A percentile compares a stretch with the other conserved stretches of the same genome.
These are phyloP conservation scores for Polydrusus cervinus DNA, from an alignment of 2,888 invertebrate genomes.

Conservation along the genomic window DNA sequence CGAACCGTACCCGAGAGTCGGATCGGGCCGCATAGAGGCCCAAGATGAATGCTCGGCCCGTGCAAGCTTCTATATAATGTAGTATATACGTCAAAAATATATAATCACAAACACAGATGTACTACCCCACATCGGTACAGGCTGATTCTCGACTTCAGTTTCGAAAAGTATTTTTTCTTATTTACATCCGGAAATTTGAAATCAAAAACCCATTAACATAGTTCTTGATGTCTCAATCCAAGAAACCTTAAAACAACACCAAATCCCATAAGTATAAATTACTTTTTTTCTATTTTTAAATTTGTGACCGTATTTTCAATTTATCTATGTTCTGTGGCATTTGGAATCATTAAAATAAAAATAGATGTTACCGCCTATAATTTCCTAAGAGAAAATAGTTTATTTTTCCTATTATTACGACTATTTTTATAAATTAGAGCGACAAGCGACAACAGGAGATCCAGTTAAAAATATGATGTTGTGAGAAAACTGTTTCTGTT, in stretches of 20 bases:
- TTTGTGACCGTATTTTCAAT: constrained; percentile 21
- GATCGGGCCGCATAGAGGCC: too few relatives aligned
- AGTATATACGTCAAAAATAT: too few relatives aligned
- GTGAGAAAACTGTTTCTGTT: too few relatives aligned
- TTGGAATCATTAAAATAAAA: constrained; percentile 18
- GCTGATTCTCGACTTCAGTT: too few relatives aligned
- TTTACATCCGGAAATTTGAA: too few relatives aligned
- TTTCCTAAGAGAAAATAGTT: constrained; percentile 8
- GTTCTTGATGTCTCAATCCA: constrained; percentile 1
- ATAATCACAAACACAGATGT: too few relatives aligned
- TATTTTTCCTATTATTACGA: not conserved
- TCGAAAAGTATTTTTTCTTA: not conserved
- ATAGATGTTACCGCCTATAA: constrained; percentile 2
- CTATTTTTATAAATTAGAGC: not conserved
- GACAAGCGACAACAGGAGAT: constrained; percentile 3
- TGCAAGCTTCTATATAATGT: too few relatives aligned
- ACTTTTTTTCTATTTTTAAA: constrained; percentile 13
- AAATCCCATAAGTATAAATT: constrained; percentile 7
- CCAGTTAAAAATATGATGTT: not conserved
- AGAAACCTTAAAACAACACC: constrained; percentile 17
- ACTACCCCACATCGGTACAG: too few relatives aligned
- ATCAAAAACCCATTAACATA: too few relatives aligned
- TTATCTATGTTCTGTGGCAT: constrained; percentile 12
- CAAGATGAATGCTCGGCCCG: too few relatives aligned
- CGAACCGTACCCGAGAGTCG: too few relatives aligned